These are phyloP conservation scores for Falco naumanni DNA, from an alignment of 2,797 vertebrate genomes.

Conservation along the genomic window DNA sequence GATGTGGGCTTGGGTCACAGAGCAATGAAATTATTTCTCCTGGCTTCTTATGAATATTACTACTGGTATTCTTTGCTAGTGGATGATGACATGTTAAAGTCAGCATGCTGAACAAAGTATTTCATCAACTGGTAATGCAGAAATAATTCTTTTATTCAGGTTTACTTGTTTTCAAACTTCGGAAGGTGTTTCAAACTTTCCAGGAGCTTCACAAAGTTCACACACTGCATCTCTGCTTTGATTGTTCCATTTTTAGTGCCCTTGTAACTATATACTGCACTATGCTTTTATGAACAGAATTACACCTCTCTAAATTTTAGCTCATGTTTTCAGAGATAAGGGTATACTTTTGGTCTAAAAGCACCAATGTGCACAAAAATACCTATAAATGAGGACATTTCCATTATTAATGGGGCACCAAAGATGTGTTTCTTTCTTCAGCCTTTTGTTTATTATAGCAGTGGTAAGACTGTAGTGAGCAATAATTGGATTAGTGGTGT, in stretches of 20 bases:
- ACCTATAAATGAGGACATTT: neutral
- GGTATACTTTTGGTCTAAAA: neutral
- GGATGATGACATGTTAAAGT: neutral
- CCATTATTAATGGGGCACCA: neutral
- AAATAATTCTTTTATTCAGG: neutral
- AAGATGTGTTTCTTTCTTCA: neutral
- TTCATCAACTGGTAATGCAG: neutral
- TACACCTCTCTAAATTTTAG: neutral
- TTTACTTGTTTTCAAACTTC: neutral
- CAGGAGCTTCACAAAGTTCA: neutral
- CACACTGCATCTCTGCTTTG: neutral
- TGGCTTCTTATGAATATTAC: neutral
- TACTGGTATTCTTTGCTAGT: neutral
- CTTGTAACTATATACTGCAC: neutral
- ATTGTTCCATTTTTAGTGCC: neutral
- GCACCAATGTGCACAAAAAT: neutral
- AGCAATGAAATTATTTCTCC: neutral
- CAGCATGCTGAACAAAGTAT: neutral
- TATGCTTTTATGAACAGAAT: neutral
- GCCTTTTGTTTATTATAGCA: neutral
- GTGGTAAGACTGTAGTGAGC: neutral
- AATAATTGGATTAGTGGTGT: neutral
- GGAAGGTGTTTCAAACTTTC: neutral
- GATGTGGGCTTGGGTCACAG: neutral
- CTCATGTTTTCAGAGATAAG: neutral